Evolutionary conservation across 2,797 vertebrate genomes (phyloP).

Genomic region (Holocentrus rufus): DNA sequence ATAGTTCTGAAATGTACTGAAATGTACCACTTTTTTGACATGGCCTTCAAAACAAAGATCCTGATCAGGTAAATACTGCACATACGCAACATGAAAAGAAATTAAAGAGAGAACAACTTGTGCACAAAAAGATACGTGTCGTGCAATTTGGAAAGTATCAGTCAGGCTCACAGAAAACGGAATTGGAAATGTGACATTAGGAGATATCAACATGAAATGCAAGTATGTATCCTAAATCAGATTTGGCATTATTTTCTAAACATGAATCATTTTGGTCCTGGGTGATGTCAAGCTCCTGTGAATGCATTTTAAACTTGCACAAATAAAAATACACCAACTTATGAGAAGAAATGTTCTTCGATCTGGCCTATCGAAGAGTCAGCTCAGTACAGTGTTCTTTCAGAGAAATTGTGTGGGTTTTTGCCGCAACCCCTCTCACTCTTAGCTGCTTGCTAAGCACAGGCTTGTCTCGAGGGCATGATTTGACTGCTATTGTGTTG

Average conservation of each 20-base stretch:
- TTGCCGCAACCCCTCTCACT: constrained; percentile 39
- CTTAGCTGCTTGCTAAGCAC: constrained; percentile 63
- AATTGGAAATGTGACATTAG: background rate
- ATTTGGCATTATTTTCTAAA: background rate
- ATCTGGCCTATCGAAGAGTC: constrained; percentile 6
- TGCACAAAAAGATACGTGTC: too few species aligned
- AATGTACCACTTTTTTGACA: too few species aligned
- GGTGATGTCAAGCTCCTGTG: constrained; percentile 3
- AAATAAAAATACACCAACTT: constrained; percentile 13
- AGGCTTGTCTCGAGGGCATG: constrained; percentile 61
- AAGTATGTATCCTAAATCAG: background rate
- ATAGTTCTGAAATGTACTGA: too few species aligned
- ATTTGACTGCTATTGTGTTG: constrained; percentile 59
- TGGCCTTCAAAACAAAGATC: background rate
- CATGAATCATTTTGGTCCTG: background rate
- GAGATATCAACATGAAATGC: too few species aligned
- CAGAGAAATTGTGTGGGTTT: constrained; percentile 31
- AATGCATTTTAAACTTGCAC: background rate
- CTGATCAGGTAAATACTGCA: too few species aligned
- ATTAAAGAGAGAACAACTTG: too few species aligned
- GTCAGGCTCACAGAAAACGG: background rate
- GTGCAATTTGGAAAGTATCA: background rate
- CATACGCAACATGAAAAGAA: too few species aligned
- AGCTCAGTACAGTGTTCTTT: constrained; percentile 14
- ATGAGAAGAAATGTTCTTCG: background rate